Evolutionary conservation across 2,888 invertebrate species (phyloP), one percentile per base, ranked within the genome.

Genomic region (Cremastinae sp.): DNA sequence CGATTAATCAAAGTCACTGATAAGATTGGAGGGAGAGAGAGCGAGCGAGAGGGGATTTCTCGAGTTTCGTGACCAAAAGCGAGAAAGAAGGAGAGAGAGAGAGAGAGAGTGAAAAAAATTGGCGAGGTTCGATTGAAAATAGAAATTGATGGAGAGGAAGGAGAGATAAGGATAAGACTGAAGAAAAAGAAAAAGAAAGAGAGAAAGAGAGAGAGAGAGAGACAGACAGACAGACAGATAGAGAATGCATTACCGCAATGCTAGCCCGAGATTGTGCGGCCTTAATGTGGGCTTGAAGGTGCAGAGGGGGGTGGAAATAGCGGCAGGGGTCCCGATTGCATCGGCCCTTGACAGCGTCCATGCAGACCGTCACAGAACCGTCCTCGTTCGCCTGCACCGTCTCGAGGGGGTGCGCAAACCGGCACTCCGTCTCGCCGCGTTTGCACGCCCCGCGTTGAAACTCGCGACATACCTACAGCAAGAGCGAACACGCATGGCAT

Each of bases 251-350:
- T 90, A 90, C 89, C 89, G 88, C 89, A 90, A 89, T 89, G 89
- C 89, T 89, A 90, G 89, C 89, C 95, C 96, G 95, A 94, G 96
- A 95, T 95, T 97, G 97, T 94, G 97, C 96, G 94, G 95, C 93
- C 96, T 97, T 97, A 95, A 97, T 96, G 96, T 96, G 96, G 95
- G 96, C 96, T 96, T 96, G 96, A 93, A 98, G 97, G 96, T 98
- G 98, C 95, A 97, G 95, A 94, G 98, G 98, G 94, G 98, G 98
- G 95, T 98, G 98, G 95, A 97, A 98, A 96, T 98, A 98, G 95
- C 97, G 97, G 96, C 98, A 98, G 94, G 97, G 96, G 94, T 97
- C 97, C 94, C 98, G 97, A 94, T 96, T 95, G 95, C 98, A 98
- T 95, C 97, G 96, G 94, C 97, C 96, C 95, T 96, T 96, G 94